Base-by-base conservation (phyloP, 2,888 invertebrate species). In the Aricia artaxerxes region DNA sequence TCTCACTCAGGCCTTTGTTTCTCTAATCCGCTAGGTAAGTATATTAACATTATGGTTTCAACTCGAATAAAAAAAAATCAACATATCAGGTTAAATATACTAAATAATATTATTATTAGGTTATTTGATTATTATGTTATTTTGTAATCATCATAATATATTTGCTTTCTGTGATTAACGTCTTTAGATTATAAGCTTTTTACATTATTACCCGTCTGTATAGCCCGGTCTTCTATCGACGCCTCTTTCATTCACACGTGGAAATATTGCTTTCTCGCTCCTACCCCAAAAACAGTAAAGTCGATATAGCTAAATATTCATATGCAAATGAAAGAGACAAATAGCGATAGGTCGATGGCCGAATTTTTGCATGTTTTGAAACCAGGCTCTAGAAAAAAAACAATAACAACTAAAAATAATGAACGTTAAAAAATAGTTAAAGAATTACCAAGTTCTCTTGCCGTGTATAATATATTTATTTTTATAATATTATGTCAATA, bases 121-220 rank as follows among this genome's bases (percentile, higher is more conserved):
- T 9, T 31, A 11, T 31, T 64, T 2, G 9, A 61, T 35, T 35
- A 35, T 24, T 61, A 60, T 61, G 1, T 61, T 24, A 61, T 61
- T 64, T 64, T 4, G 2, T 64, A 31, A 64, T 9, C 31, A 11
- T 31, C 24, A 9, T 64, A 24, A 64, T 64, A 64, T 4, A 64
- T 64, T 31, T 64, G 64, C 11, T 64, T 64, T 64, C 64, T 64
- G 64, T 64, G 64, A 64, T 64, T 64, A 64, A 64, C 64, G 64
- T 64, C 64, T 31, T 64, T 64, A 64, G 64, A 11, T 64, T 11
- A 24, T 64, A 64, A 64, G 31, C 16, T 57, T 4, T 57, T 57
- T 57, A 11, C 16, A 57, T 16, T 13, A 53, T 53, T 4, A 53
- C 53, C 9, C 7, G 24, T 24, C 24, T 24, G 24, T 49, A 49